Evolutionary conservation across 2,113 vertebrate species (phyloP).

Genomic region (Panurus biarmicus): DNA sequence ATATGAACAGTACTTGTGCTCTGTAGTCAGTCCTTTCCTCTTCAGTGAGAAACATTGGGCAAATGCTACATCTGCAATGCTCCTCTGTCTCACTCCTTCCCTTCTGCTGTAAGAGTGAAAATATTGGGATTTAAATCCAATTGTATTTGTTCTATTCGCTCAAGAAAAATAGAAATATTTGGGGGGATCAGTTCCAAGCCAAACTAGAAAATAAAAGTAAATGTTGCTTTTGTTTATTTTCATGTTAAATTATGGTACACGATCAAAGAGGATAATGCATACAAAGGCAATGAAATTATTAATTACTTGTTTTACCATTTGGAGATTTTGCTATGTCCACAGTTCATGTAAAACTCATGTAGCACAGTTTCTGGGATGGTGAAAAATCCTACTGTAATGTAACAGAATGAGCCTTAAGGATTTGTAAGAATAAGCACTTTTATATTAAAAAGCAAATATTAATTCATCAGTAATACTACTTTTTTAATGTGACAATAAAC

Average conservation of each 20-base stretch:
- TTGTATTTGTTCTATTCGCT: not conserved
- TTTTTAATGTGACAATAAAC: conserved; percentile 72
- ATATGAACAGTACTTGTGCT: not conserved
- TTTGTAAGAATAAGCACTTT: conserved; percentile 70
- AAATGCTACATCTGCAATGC: not conserved
- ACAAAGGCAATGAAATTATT: conserved; percentile 18
- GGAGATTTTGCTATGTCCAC: conserved; percentile 56
- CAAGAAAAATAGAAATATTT: not conserved
- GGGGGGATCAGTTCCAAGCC: not conserved
- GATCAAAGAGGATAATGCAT: not conserved
- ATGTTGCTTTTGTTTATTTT: not conserved
- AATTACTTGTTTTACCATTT: conserved; percentile 28
- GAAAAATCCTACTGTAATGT: conserved; percentile 58
- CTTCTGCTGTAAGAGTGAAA: not conserved
- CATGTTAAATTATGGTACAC: not conserved
- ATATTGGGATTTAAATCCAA: not conserved
- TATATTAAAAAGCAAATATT: conserved; percentile 71
- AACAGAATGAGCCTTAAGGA: conserved; percentile 71
- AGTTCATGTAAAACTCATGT: conserved; percentile 40
- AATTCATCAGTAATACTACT: conserved; percentile 69
- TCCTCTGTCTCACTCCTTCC: not conserved
- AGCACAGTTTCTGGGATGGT: conserved; percentile 61
- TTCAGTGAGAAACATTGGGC: not conserved
- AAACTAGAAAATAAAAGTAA: not conserved
- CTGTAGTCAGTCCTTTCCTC: not conserved